Conservation (phyloP, 2,888 invertebrate genomes). For the Eueremaeus valkanovi region DNA sequence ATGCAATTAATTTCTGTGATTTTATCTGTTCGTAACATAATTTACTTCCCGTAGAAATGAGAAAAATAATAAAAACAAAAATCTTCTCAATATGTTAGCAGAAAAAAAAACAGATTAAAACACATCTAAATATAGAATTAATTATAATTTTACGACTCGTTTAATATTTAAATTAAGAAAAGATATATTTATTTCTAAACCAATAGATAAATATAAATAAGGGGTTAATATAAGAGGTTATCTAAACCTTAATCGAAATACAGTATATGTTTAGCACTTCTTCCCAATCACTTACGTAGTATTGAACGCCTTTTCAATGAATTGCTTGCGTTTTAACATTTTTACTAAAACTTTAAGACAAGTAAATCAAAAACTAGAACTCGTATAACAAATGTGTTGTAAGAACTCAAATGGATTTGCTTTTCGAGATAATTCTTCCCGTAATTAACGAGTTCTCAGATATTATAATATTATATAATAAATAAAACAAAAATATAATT, state of each 20-base stretch:
- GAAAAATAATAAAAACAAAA: too few species aligned
- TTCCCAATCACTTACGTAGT: neutral
- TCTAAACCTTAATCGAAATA: constrained; percentile 12
- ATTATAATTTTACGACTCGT: too few species aligned
- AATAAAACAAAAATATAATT: neutral
- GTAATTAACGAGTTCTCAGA: neutral
- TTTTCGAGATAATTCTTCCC: neutral
- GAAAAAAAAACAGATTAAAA: too few species aligned
- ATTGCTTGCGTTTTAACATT: constrained; percentile 9
- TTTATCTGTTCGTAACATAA: too few species aligned
- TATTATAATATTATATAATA: too few species aligned
- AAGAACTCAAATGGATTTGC: neutral
- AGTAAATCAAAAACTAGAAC: neutral
- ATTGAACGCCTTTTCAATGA: constrained; percentile 26
- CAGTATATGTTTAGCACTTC: neutral
- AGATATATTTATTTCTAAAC: neutral
- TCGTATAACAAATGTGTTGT: neutral
- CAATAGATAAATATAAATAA: neutral
- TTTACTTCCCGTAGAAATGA: too few species aligned
- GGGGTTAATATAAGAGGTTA: constrained; percentile 1
- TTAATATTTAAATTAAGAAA: too few species aligned
- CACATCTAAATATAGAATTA: too few species aligned
- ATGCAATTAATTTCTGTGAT: too few species aligned
- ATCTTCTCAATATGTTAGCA: too few species aligned
- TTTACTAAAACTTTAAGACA: neutral